These are phyloP conservation scores for Lytechinus pictus DNA, from an alignment of 35 echinoderm and acorn worm species.

Conservation along the genomic window DNA sequence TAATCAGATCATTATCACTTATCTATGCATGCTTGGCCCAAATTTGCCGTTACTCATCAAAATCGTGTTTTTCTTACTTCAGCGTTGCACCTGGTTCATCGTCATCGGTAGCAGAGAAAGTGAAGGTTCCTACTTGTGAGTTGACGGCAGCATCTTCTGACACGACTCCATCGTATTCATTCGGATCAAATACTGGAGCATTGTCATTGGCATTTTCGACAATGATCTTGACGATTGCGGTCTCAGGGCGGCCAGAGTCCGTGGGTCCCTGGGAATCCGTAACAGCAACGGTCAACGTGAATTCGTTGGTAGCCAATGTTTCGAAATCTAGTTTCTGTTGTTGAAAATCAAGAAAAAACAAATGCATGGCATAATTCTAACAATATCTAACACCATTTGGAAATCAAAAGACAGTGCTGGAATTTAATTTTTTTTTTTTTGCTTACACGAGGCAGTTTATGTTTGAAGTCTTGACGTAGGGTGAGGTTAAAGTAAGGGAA, in stretches of 20 bases:
- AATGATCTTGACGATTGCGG: conserved; percentile 42
- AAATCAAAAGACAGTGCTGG: too few species aligned
- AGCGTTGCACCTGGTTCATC: conserved; percentile 22
- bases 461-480: too few species aligned
- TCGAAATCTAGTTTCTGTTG: conserved; percentile 70
- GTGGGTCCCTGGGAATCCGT: conserved; percentile 9
- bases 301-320: neutral
- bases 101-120: conserved; percentile 64
- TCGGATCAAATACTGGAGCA: conserved; percentile 53
- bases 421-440: too few species aligned
- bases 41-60: too few species aligned
- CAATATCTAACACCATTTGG: too few species aligned
- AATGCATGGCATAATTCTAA: neutral
- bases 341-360: neutral
- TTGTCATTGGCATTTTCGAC: conserved; percentile 69
- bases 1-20: too few species aligned
- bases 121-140: neutral
- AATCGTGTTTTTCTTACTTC: neutral
- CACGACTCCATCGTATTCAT: conserved; percentile 10
- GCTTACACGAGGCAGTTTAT: too few species aligned
- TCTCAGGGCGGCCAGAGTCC: neutral
- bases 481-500: too few species aligned
- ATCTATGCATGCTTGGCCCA: too few species aligned
- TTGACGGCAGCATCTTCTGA: conserved; percentile 39
- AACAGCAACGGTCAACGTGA: conserved; percentile 56